Conservation (phyloP, 2,113 vertebrate species). For the Callipepla californica region DNA sequence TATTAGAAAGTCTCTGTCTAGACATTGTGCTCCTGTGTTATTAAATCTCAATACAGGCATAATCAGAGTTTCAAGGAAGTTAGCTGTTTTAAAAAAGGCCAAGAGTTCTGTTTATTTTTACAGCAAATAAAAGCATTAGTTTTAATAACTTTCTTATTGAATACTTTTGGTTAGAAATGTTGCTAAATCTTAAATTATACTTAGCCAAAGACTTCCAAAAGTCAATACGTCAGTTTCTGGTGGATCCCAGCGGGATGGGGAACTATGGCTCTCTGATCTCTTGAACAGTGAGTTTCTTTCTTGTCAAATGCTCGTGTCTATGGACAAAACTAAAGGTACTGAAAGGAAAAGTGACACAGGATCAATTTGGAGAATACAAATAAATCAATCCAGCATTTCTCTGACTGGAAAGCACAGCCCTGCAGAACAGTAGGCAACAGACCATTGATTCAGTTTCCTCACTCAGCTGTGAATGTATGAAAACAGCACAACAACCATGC, state of each 20-base stretch:
- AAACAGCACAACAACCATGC: neutral
- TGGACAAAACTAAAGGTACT: neutral
- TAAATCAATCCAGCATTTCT: conserved; percentile 5
- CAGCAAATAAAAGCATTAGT: neutral
- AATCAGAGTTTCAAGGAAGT: neutral
- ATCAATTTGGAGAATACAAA: neutral
- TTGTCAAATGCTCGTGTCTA: neutral
- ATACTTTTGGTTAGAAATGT: neutral
- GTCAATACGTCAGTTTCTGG: neutral
- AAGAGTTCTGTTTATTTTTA: neutral
- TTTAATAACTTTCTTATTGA: neutral
- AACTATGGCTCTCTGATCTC: neutral
- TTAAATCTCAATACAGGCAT: neutral
- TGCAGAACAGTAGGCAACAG: neutral
- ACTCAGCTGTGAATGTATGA: neutral
- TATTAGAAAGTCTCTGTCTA: conserved; percentile 31
- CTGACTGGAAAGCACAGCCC: neutral
- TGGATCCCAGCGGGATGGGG: neutral
- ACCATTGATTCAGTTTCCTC: neutral
- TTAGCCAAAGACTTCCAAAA: neutral
- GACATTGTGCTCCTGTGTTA: neutral
- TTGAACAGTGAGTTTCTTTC: neutral
- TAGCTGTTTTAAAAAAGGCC: neutral
- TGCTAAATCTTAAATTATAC: neutral
- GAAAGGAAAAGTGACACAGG: neutral